phyloP scores from a whole-genome alignment of 2,888 invertebrate genomes.

The Morpho achilles region DNA sequence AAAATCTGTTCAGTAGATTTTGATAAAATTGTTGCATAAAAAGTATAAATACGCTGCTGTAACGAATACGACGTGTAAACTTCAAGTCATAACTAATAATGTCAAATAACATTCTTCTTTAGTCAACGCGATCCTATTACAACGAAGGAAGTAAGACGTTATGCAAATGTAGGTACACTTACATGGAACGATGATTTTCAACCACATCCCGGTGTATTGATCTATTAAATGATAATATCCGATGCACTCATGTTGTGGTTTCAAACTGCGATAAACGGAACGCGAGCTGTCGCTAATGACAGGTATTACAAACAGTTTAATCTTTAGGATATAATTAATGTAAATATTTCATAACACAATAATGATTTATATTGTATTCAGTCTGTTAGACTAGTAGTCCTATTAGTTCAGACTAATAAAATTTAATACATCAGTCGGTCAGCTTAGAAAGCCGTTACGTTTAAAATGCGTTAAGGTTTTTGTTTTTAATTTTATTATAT shows the following conservation, averaged over 20 bases:
- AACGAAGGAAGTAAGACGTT: neutral
- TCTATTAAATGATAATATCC: constrained; percentile 44
- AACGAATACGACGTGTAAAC: neutral
- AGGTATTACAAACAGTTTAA: constrained; percentile 23
- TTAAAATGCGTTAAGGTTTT: no score
- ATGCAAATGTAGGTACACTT: constrained; percentile 34
- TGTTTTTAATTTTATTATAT: no score
- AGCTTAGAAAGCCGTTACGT: no score
- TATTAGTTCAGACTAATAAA: no score
- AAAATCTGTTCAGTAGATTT: no score
- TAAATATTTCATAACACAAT: no score
- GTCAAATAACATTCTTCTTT: no score
- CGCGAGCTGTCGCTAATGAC: constrained; percentile 10
- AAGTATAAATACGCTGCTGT: neutral
- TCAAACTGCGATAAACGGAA: constrained; percentile 20
- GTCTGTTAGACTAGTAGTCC: no score
- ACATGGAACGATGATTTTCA: constrained; percentile 42
- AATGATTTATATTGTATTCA: no score
- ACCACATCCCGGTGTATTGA: constrained; percentile 46
- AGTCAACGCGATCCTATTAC: neutral
- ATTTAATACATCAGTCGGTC: no score
- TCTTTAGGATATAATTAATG: neutral
- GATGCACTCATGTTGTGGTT: constrained; percentile 31
- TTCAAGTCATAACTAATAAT: neutral
- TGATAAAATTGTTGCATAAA: no score